phyloP scores from a whole-genome alignment of 1,140 invertebrate species.

The Telenomus remus region DNA sequence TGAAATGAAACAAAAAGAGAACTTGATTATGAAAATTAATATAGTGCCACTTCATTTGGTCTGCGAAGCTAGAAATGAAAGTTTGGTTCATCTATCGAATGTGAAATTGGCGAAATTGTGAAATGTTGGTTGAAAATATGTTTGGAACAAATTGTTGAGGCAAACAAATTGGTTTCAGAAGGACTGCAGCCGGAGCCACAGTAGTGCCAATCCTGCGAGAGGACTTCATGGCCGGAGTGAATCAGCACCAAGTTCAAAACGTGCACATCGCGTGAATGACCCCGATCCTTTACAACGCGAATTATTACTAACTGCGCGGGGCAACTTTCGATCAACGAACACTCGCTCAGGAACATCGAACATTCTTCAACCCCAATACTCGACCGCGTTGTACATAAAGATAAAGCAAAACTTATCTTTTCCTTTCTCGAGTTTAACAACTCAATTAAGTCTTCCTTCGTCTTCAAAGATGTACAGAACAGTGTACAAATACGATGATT shows the following conservation, averaged over 20 bases:
- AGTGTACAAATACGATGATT: conserved; percentile 13
- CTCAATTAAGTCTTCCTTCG: conserved; percentile 48
- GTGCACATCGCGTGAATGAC: conserved; percentile 65
- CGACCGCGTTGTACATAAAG: conserved; percentile 37
- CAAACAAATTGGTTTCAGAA: conserved; percentile 58
- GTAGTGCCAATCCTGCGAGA: conserved; percentile 66
- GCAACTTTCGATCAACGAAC: conserved; percentile 45
- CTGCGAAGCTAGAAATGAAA: too few species aligned
- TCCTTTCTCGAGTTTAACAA: conserved; percentile 36
- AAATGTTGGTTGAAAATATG: too few species aligned
- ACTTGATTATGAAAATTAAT: too few species aligned
- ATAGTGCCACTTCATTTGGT: too few species aligned
- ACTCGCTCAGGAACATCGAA: conserved; percentile 28
- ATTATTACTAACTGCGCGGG: conserved; percentile 42
- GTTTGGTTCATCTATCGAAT: too few species aligned
- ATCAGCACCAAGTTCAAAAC: conserved; percentile 65
- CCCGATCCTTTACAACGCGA: conserved; percentile 46
- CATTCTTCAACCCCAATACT: conserved; percentile 9
- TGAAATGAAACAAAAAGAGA: too few species aligned
- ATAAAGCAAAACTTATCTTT: conserved; percentile 25
- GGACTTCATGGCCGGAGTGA: conserved; percentile 67
- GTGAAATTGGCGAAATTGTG: too few species aligned
- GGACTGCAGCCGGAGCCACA: conserved; percentile 63
- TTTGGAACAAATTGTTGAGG: too few species aligned
- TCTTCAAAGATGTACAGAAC: conserved; percentile 22